phyloP scores from a whole-genome alignment of 2,888 invertebrate genomes.

The Amblyjoppa fuscipennis region DNA sequence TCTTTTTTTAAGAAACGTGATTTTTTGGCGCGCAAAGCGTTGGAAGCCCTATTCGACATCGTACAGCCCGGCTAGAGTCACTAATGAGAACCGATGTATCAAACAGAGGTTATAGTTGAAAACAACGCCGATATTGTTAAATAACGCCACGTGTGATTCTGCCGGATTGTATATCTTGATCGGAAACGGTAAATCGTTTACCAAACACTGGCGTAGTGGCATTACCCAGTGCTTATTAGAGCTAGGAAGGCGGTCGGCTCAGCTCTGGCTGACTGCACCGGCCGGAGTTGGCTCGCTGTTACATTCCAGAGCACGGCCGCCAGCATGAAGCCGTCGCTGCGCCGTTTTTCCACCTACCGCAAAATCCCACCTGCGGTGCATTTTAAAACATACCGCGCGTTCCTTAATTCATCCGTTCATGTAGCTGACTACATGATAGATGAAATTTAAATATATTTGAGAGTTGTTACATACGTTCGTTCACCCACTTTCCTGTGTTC shows the following conservation, averaged over 20 bases:
- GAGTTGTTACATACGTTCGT: too few species aligned
- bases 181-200: neutral
- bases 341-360: neutral
- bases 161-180: neutral
- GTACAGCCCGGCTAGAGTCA: neutral
- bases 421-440: neutral
- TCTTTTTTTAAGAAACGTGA: neutral
- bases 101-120: neutral
- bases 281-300: neutral
- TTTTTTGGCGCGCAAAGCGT: neutral
- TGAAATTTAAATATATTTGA: too few species aligned
- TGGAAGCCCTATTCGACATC: neutral
- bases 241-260: neutral
- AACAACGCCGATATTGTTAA: neutral
- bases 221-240: neutral
- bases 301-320: neutral
- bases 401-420: neutral
- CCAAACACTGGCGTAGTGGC: neutral
- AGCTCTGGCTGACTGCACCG: neutral
- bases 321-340: neutral
- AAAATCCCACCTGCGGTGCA: neutral
- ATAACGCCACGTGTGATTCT: neutral
- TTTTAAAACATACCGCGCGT: neutral
- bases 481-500: too few species aligned
- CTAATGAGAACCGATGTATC: neutral